A percentile compares a stretch with the other conserved stretches of the same genome.
These are phyloP conservation scores for Drosophila lowei DNA, from an alignment of 1,140 invertebrate genomes.

Conservation along the genomic window DNA sequence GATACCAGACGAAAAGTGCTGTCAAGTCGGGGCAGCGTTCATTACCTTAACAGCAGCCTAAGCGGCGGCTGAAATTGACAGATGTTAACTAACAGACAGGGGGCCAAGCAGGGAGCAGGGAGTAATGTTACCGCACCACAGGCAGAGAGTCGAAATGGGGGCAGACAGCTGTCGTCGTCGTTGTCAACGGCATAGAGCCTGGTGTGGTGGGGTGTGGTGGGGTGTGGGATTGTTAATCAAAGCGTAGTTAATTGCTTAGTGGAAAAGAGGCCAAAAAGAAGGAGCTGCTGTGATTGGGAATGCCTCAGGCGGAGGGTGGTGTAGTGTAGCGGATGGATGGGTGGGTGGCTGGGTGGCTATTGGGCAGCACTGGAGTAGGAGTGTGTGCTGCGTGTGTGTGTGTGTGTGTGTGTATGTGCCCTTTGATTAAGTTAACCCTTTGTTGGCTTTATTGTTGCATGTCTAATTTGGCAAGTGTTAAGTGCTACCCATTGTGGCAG, in stretches of 20 bases:
- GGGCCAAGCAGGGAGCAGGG: conserved; percentile 48
- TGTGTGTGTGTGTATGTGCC: conserved; percentile 9
- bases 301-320: background rate
- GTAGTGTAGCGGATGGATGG: too few species aligned
- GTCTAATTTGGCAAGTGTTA: conserved; percentile 79
- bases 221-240: conserved; percentile 77
- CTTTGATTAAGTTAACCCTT: conserved; percentile 71
- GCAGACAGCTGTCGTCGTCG: conserved; percentile 65
- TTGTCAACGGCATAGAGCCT: conserved; percentile 56
- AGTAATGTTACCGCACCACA: background rate
- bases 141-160: background rate
- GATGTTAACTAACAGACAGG: conserved; percentile 70
- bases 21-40: conserved; percentile 31
- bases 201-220: background rate
- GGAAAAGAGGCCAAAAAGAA: conserved; percentile 66
- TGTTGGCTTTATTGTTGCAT: conserved; percentile 57
- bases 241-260: conserved; percentile 80
- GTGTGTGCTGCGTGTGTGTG: too few species aligned
- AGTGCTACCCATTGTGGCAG: conserved; percentile 18
- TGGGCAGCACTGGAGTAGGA: too few species aligned
- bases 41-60: conserved; percentile 64
- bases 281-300: conserved; percentile 64
- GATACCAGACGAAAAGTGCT: background rate
- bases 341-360: too few species aligned
- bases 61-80: conserved; percentile 71